A percentile compares a stretch with the other conserved stretches of the same genome.
phyloP scores from a whole-genome alignment of 1,140 invertebrate species.

The Ceratitis capitata region DNA sequence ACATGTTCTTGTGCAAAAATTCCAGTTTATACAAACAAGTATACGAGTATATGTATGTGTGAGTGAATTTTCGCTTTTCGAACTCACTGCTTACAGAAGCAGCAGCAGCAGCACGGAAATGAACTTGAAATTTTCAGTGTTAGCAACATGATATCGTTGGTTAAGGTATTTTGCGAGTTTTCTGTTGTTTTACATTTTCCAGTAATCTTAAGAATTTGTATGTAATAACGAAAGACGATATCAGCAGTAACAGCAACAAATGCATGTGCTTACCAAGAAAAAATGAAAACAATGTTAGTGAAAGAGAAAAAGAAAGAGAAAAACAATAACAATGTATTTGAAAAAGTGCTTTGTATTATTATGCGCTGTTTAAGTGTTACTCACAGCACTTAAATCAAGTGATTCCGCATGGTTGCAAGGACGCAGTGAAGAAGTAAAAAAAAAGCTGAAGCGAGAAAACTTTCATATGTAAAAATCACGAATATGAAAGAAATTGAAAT shows the following conservation, averaged over 20 bases:
- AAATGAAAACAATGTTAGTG: neutral
- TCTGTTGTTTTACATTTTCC: neutral
- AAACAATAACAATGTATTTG: neutral
- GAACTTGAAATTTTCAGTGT: conserved; percentile 19
- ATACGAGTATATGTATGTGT: neutral
- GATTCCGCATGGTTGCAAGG: neutral
- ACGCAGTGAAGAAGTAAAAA: too few species aligned
- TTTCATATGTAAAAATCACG: too few species aligned
- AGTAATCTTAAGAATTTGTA: neutral
- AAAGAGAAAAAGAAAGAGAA: too few species aligned
- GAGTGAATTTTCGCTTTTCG: neutral
- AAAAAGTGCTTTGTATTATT: neutral
- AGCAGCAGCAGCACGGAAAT: neutral
- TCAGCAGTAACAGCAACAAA: neutral
- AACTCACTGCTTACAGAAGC: neutral
- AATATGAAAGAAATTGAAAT: too few species aligned
- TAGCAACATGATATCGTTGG: neutral
- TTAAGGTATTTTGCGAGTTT: neutral
- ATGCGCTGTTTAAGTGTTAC: neutral
- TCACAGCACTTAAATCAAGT: neutral
- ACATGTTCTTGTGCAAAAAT: too few species aligned
- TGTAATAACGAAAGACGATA: neutral
- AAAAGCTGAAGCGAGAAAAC: too few species aligned
- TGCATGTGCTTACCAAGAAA: neutral
- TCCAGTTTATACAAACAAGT: neutral